A percentile compares a stretch with the other conserved stretches of the same genome.
Conservation (phyloP, 2,113 vertebrate species). For the Trematocara unimaculatum region DNA sequence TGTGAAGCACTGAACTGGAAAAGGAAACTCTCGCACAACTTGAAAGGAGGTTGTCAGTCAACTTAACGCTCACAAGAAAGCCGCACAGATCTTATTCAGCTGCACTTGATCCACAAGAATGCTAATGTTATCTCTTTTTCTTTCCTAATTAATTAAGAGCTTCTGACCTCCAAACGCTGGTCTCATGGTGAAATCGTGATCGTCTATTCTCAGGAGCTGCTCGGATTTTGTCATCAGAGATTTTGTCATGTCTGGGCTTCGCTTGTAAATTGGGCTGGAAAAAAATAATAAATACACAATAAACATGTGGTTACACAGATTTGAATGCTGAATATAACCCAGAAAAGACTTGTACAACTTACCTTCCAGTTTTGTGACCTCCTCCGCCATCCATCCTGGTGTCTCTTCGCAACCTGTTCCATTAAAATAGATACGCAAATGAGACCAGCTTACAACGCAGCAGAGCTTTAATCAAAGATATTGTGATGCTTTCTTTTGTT, state of each 20-base stretch:
- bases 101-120: neutral
- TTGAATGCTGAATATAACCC: neutral
- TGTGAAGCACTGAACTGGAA: conserved; percentile 7
- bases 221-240: conserved; percentile 91
- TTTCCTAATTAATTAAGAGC: neutral
- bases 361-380: conserved; percentile 80
- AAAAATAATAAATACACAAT: neutral
- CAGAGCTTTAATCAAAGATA: neutral
- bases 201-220: conserved; percentile 93
- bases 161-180: conserved; percentile 93
- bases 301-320: neutral
- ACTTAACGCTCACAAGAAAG: conserved; percentile 4
- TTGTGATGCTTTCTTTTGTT: neutral
- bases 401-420: conserved; percentile 69
- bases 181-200: conserved; percentile 98
- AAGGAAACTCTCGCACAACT: conserved; percentile 1
- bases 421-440: neutral
- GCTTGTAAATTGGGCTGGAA: conserved; percentile 83
- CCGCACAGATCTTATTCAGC: neutral
- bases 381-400: conserved; percentile 60
- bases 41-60: neutral
- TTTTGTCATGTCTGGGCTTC: conserved; percentile 95
- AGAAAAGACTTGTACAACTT: conserved; percentile 2
- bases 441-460: neutral
- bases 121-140: neutral